Evolutionary conservation across 2,888 invertebrate genomes (phyloP).

Genomic region (Odontomyia ornata): DNA sequence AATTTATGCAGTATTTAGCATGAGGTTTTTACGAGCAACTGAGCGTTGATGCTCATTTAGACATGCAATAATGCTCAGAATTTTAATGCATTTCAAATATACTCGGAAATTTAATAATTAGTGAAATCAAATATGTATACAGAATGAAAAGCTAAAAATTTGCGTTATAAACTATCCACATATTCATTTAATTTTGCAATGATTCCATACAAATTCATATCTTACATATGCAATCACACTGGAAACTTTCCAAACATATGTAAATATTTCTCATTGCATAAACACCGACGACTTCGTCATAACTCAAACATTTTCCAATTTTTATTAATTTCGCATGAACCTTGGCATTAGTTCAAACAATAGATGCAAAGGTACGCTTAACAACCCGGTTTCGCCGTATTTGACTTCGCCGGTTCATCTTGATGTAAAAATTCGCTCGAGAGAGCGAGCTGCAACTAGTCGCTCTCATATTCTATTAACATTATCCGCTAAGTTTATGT

Average conservation of each 20-base stretch:
- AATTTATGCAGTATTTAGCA: too few relatives aligned
- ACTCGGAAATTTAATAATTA: too few relatives aligned
- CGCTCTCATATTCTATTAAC: too few relatives aligned
- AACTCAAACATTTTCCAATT: neutral
- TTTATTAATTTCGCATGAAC: neutral
- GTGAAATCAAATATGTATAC: too few relatives aligned
- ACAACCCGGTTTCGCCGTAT: neutral
- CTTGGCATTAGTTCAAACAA: slow-evolving; percentile 10
- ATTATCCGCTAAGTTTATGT: neutral
- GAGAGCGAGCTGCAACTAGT: too few relatives aligned
- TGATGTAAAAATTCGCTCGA: neutral
- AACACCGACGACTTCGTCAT: neutral
- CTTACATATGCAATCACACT: neutral
- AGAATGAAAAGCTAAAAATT: too few relatives aligned
- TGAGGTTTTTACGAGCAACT: too few relatives aligned
- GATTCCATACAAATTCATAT: neutral
- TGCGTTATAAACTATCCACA: neutral
- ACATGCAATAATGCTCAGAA: too few relatives aligned
- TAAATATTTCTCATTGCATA: neutral
- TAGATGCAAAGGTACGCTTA: neutral
- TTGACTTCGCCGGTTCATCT: neutral
- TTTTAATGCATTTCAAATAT: too few relatives aligned
- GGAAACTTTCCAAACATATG: neutral
- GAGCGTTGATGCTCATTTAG: too few relatives aligned
- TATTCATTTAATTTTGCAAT: neutral